Conservation (phyloP, 2,888 invertebrate genomes). For the Ectemnius continuus region DNA sequence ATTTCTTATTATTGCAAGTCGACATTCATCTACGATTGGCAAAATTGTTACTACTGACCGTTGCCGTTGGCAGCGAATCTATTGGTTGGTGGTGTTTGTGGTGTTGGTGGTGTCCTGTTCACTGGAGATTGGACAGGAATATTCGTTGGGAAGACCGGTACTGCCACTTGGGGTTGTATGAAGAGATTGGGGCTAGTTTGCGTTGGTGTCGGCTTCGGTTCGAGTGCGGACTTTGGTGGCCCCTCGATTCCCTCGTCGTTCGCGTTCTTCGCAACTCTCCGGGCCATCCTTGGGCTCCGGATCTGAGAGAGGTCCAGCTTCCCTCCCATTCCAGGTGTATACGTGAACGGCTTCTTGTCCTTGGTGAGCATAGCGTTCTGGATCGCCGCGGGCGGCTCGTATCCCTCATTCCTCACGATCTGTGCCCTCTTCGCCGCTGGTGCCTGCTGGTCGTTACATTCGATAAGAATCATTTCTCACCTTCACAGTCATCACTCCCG, state of each 20-base stretch:
- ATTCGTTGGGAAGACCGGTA: conserved; percentile 82
- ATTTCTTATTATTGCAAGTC: background rate
- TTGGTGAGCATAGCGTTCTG: conserved; percentile 97
- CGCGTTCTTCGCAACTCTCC: conserved; percentile 85
- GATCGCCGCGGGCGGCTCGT: conserved; percentile 91
- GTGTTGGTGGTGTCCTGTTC: conserved; percentile 48
- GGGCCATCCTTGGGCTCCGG: conserved; percentile 92
- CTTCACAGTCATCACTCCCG: too few relatives aligned
- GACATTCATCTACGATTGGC: background rate
- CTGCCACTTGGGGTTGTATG: conserved; percentile 83
- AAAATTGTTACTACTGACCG: conserved; percentile 32
- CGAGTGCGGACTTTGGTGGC: conserved; percentile 79
- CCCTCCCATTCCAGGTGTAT: conserved; percentile 90
- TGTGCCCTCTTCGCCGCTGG: conserved; percentile 54
- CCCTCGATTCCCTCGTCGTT: conserved; percentile 84
- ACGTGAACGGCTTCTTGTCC: conserved; percentile 98
- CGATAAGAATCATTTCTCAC: background rate
- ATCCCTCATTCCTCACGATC: conserved; percentile 57
- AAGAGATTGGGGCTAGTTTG: conserved; percentile 75
- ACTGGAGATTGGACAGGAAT: conserved; percentile 71
- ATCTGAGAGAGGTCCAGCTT: conserved; percentile 92
- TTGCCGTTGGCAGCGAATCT: conserved; percentile 42
- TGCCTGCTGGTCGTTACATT: conserved; percentile 22
- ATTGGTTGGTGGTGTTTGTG: conserved; percentile 34
- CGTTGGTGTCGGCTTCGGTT: conserved; percentile 79